A percentile compares a stretch with the other conserved stretches of the same genome.
phyloP scores from a whole-genome alignment of 2,113 vertebrate genomes.

The Grammomys surdaster region DNA sequence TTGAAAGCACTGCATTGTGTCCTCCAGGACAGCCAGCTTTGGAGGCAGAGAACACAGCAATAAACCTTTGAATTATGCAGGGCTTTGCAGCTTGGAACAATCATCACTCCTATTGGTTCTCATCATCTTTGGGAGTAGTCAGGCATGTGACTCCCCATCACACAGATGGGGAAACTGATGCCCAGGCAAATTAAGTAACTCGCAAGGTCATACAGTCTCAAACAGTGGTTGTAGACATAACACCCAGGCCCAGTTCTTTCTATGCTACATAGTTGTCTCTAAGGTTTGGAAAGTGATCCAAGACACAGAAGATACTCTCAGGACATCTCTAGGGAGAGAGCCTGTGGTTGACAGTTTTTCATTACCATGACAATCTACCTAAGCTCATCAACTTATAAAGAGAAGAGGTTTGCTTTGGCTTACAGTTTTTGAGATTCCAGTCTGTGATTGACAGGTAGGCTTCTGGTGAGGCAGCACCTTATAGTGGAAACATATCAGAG shows the following conservation, averaged over 20 bases:
- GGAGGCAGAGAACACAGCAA: conserved; percentile 46
- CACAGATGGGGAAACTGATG: background rate
- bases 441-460: background rate
- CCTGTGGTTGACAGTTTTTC: background rate
- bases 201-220: background rate
- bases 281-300: background rate
- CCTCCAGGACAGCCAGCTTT: conserved; percentile 58
- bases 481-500: too few species aligned
- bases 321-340: background rate
- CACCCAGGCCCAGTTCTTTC: background rate
- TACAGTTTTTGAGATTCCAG: background rate
- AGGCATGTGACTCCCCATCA: background rate
- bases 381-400: background rate
- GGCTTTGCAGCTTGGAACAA: conserved; percentile 39
- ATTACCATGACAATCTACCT: background rate
- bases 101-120: background rate
- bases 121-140: background rate
- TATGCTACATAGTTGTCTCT: background rate
- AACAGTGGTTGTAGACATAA: background rate
- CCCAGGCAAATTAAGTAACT: conserved; percentile 36
- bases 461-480: background rate
- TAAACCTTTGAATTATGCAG: background rate
- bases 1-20: conserved; percentile 81
- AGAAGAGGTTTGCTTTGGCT: conserved; percentile 2
- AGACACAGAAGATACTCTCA: background rate